Conservation (phyloP, 1,140 invertebrate genomes). For the Orchesella cincta region DNA sequence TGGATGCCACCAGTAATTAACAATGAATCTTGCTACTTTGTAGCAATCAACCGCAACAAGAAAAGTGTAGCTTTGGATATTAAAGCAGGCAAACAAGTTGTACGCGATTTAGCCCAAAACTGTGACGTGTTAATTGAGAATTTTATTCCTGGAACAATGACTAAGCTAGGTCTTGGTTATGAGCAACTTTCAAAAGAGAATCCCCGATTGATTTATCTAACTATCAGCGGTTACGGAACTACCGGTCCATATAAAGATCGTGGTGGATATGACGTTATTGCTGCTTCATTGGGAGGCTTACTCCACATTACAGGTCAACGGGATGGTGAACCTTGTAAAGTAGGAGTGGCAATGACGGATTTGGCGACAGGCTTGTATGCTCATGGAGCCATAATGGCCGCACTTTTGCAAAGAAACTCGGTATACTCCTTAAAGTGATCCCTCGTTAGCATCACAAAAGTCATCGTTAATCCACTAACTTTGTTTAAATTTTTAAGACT, state of each 20-base stretch:
- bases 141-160: slow-evolving; percentile 87
- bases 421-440: slow-evolving; percentile 25
- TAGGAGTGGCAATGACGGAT: slow-evolving; percentile 91
- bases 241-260: slow-evolving; percentile 79
- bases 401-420: slow-evolving; percentile 54
- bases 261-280: slow-evolving; percentile 89
- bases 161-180: slow-evolving; percentile 77
- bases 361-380: slow-evolving; percentile 90
- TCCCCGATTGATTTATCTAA: slow-evolving; percentile 87
- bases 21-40: slow-evolving; percentile 73
- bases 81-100: slow-evolving; percentile 73
- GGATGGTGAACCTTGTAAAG: slow-evolving; percentile 82
- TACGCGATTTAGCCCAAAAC: slow-evolving; percentile 71
- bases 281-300: slow-evolving; percentile 86
- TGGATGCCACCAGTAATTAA: slow-evolving; percentile 91
- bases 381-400: slow-evolving; percentile 92
- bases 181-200: slow-evolving; percentile 69
- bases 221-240: slow-evolving; percentile 87
- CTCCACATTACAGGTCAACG: slow-evolving; percentile 82
- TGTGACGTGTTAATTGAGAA: slow-evolving; percentile 93
- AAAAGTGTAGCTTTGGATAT: slow-evolving; percentile 89
- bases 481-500: slow-evolving; percentile 57
- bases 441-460: background rate
- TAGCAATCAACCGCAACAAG: slow-evolving; percentile 91
- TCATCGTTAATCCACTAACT: slow-evolving; percentile 20